Percentiles rank a stretch among this genome's conserved stretches.
Conservation (phyloP, 2,113 vertebrate genomes). For the human (Homo sapiens) region DNA sequence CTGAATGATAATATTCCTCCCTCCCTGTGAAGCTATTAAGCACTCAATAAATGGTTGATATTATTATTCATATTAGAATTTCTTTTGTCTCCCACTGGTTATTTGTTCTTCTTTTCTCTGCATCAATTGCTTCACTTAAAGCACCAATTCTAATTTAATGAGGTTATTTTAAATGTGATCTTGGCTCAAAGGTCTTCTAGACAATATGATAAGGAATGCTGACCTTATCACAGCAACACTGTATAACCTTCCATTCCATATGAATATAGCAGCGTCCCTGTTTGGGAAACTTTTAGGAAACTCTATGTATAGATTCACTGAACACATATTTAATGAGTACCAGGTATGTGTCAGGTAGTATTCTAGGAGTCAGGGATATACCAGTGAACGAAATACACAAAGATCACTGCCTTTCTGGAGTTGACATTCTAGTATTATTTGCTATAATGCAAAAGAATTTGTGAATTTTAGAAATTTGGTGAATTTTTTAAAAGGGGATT, state of each 20-base stretch:
- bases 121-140: not conserved
- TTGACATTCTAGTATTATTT: not conserved
- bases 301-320: not conserved
- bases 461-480: not conserved
- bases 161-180: not conserved
- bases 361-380: not conserved
- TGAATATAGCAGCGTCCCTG: not conserved
- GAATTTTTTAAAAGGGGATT: not conserved
- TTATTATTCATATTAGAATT: conserved; percentile 19
- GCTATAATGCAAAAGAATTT: not conserved
- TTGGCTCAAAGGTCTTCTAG: not conserved
- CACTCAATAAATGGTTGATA: not conserved
- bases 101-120: conserved; percentile 16
- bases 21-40: not conserved
- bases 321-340: not conserved
- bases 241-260: not conserved
- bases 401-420: not conserved
- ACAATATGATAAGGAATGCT: not conserved
- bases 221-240: not conserved
- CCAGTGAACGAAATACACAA: not conserved
- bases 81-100: not conserved
- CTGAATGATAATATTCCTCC: not conserved
- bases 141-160: not conserved
- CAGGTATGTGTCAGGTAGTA: not conserved
- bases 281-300: not conserved